Percentiles rank a stretch among this genome's conserved stretches.
phyloP scores from a whole-genome alignment of 1,140 invertebrate species.

The Daktulosphaira vitifoliae region DNA sequence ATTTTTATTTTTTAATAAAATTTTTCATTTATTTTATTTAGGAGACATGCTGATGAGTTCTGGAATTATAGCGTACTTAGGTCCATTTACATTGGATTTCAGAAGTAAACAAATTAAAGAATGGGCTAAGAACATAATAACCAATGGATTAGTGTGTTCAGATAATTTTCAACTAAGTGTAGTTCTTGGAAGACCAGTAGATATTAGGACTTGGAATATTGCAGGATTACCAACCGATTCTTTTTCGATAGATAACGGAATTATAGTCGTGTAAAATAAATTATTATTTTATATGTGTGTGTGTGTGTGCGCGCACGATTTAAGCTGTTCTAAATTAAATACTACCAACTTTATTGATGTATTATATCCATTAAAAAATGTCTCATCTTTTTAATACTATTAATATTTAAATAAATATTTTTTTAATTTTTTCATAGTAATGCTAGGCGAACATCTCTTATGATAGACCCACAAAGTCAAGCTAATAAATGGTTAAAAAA shows the following conservation, averaged over 20 bases:
- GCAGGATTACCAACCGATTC: slow-evolving; percentile 76
- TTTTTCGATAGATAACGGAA: slow-evolving; percentile 87
- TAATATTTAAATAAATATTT: no score
- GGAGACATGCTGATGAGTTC: slow-evolving; percentile 81
- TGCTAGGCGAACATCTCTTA: slow-evolving; percentile 76
- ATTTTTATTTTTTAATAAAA: slow-evolving; percentile 1
- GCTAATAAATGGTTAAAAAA: slow-evolving; percentile 93
- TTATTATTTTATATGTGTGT: slow-evolving; percentile 45
- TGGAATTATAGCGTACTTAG: slow-evolving; percentile 82
- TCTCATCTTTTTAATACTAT: no score
- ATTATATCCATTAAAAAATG: no score
- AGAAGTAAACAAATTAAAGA: slow-evolving; percentile 58
- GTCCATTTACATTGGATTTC: slow-evolving; percentile 75
- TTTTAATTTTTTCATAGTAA: slow-evolving; percentile 50
- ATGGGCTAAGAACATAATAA: slow-evolving; percentile 61
- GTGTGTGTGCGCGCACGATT: no score
- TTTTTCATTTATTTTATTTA: slow-evolving; percentile 40
- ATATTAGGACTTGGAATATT: slow-evolving; percentile 84
- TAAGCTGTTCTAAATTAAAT: no score
- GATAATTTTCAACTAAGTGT: slow-evolving; percentile 63
- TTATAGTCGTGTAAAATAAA: slow-evolving; percentile 64
- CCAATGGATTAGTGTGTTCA: slow-evolving; percentile 64
- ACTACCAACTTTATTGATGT: no score
- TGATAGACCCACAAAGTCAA: slow-evolving; percentile 88
- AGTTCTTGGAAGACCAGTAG: slow-evolving; percentile 75